phyloP scores from a whole-genome alignment of 2,888 invertebrate genomes.

The Panorpa germanica region DNA sequence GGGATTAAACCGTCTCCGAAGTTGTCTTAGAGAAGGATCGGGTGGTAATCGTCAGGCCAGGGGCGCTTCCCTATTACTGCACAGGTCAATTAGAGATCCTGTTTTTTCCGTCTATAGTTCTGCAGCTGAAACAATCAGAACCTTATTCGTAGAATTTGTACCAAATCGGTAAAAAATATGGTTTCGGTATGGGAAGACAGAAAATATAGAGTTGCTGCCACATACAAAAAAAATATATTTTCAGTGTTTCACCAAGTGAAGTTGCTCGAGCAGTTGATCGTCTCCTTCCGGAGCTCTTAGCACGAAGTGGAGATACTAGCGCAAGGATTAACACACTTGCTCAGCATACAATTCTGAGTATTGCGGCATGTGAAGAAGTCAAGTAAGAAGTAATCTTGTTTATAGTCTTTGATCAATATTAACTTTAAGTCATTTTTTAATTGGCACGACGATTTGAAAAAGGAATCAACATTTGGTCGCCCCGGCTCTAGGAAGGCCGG shows the following conservation, averaged over 20 bases:
- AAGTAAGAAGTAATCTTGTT: constrained; percentile 31
- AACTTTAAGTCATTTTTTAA: constrained; percentile 1
- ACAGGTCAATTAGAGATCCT: constrained; percentile 67
- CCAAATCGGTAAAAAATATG: no score
- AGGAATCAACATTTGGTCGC: constrained; percentile 68
- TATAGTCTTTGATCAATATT: constrained; percentile 1
- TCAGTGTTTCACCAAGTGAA: constrained; percentile 64
- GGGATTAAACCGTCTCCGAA: constrained; percentile 46
- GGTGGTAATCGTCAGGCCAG: constrained; percentile 63
- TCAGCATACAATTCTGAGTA: constrained; percentile 68
- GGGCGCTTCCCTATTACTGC: constrained; percentile 60
- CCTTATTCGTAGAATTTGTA: constrained; percentile 70
- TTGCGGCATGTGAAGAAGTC: constrained; percentile 66
- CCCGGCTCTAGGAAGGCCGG: constrained; percentile 62
- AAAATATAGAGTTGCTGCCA: background rate
- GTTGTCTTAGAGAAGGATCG: constrained; percentile 21
- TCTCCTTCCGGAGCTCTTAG: constrained; percentile 60
- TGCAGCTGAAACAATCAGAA: constrained; percentile 62
- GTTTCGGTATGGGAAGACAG: constrained; percentile 30
- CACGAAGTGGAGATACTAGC: constrained; percentile 76
- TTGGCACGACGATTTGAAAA: constrained; percentile 9
- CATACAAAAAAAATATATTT: constrained; percentile 11
- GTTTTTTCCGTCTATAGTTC: constrained; percentile 76
- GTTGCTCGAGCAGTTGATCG: constrained; percentile 68
- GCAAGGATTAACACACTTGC: constrained; percentile 74